phyloP scores from a whole-genome alignment of 2,113 vertebrate species.

The Enhydra lutris region DNA sequence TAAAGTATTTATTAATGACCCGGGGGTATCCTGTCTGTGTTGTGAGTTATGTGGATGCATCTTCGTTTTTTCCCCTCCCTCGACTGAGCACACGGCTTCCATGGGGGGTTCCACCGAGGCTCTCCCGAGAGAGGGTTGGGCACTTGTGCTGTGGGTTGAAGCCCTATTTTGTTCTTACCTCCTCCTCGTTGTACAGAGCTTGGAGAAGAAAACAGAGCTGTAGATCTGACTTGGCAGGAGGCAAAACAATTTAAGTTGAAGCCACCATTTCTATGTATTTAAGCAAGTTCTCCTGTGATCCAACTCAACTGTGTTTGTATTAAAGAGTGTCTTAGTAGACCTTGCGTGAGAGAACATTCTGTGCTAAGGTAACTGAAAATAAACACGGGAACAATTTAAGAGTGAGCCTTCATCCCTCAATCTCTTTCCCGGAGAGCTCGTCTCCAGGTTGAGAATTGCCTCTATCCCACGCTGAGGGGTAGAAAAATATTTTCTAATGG shows the following conservation, averaged over 20 bases:
- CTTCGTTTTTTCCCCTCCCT: not conserved
- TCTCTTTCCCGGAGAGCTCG: not conserved
- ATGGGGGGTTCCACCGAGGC: not conserved
- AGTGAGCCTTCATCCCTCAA: not conserved
- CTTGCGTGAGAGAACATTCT: conserved; percentile 7
- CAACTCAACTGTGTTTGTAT: not conserved
- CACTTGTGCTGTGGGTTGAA: not conserved
- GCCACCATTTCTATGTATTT: not conserved
- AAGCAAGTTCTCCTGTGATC: not conserved
- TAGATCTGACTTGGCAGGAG: not conserved
- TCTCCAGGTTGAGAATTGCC: not conserved
- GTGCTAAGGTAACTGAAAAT: conserved; percentile 35
- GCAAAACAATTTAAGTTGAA: not conserved
- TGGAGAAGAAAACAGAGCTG: not conserved
- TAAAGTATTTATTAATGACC: not conserved
- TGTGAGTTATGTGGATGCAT: accelerated
- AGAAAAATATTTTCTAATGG: not conserved
- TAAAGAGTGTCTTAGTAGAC: not conserved
- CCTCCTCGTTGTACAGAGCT: not conserved
- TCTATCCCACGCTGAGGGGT: not conserved
- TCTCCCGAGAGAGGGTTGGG: not conserved
- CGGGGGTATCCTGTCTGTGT: not conserved
- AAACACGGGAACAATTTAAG: not conserved
- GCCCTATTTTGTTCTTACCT: not conserved
- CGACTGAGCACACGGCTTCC: accelerated